Percentiles rank a stretch among this genome's conserved stretches.
These are phyloP conservation scores for Netelia fuscicornis DNA, from an alignment of 2,888 invertebrate genomes.

Conservation along the genomic window DNA sequence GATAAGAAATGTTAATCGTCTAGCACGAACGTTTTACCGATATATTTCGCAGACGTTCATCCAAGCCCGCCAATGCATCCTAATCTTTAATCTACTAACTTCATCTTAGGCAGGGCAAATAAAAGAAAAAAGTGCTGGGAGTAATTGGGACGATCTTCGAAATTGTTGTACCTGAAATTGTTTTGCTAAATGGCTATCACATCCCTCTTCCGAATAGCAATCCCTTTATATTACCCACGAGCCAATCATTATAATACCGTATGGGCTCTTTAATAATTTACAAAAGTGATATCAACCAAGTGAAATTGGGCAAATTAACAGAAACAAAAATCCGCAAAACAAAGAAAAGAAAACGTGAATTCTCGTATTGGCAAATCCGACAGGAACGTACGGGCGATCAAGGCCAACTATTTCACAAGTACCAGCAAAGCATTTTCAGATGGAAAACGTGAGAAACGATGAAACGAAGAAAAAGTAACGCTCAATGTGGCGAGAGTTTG, in stretches of 20 bases:
- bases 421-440: conserved; percentile 66
- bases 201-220: conserved; percentile 37
- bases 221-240: conserved; percentile 14
- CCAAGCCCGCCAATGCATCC: neutral
- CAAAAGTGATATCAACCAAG: conserved; percentile 4
- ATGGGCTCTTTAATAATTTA: conserved; percentile 18
- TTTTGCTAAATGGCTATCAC: conserved; percentile 62
- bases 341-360: conserved; percentile 9
- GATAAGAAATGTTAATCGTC: conserved; percentile 66
- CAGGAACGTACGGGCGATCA: conserved; percentile 29
- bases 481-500: conserved; percentile 54
- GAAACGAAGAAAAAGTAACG: conserved; percentile 26
- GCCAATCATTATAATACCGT: neutral
- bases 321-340: neutral
- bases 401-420: conserved; percentile 57
- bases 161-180: conserved; percentile 69
- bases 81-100: conserved; percentile 34
- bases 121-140: conserved; percentile 42
- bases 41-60: neutral
- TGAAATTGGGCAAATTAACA: neutral
- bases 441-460: conserved; percentile 30
- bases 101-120: conserved; percentile 39
- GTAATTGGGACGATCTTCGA: conserved; percentile 54
- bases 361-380: conserved; percentile 9
- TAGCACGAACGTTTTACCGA: conserved; percentile 26